Evolutionary conservation across 2,797 vertebrate genomes (phyloP).

Genomic region (Paedocypris micromegethes): DNA sequence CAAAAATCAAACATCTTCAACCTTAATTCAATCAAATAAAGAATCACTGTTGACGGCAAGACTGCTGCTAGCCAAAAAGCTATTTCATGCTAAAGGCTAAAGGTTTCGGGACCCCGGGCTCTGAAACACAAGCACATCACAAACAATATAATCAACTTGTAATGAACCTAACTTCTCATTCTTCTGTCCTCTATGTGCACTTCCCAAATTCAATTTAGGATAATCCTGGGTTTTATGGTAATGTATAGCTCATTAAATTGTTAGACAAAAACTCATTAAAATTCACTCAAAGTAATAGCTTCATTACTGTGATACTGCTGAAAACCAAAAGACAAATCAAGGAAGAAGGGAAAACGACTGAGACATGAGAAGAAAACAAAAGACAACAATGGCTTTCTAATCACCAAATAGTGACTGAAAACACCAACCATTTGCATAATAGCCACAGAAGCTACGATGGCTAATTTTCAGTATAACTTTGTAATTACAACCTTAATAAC

Average conservation of each 20-base stretch:
- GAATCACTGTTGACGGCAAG: slow-evolving; percentile 39
- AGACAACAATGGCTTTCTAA: slow-evolving; percentile 79
- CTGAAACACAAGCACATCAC: slow-evolving; percentile 64
- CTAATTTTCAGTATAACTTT: slow-evolving; percentile 61
- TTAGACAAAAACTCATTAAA: slow-evolving; percentile 96
- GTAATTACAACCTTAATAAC: slow-evolving; percentile 77
- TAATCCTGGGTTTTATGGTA: slow-evolving; percentile 87
- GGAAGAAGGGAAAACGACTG: slow-evolving; percentile 61
- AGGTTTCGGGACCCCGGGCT: slow-evolving; percentile 57
- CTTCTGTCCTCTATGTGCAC: slow-evolving; percentile 54
- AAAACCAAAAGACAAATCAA: slow-evolving; percentile 73
- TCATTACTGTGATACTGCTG: slow-evolving; percentile 85
- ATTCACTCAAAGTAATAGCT: slow-evolving; percentile 88
- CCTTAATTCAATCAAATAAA: slow-evolving; percentile 56
- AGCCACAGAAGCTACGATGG: slow-evolving; percentile 68
- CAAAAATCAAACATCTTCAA: slow-evolving; percentile 56
- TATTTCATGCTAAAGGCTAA: slow-evolving; percentile 63
- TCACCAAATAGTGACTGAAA: slow-evolving; percentile 83
- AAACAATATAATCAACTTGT: slow-evolving; percentile 87
- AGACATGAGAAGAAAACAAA: slow-evolving; percentile 66
- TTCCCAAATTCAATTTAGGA: slow-evolving; percentile 78
- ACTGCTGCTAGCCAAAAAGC: slow-evolving; percentile 52
- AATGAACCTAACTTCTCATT: slow-evolving; percentile 76
- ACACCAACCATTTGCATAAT: slow-evolving; percentile 87
- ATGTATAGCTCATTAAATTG: slow-evolving; percentile 92